These are phyloP conservation scores for Eunapius fragilis DNA, from an alignment of 37 sponge, comb jelly and placozoan species.

Conservation along the genomic window DNA sequence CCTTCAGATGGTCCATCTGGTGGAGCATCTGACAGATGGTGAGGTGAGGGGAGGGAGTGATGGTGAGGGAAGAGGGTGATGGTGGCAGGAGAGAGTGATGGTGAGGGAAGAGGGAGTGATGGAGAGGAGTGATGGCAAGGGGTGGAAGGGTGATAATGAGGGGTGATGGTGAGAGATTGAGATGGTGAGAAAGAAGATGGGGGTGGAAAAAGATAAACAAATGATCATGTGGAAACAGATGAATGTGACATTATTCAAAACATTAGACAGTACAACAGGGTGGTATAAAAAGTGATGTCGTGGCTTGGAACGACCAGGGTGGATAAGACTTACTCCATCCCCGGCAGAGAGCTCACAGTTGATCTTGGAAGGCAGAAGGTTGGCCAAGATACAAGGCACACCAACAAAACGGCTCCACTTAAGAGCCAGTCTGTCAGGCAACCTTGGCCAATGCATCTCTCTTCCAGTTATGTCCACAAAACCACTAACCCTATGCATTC, in stretches of 20 bases:
- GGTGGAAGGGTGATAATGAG: not conserved
- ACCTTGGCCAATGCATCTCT: constrained; percentile 62
- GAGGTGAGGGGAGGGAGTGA: not conserved
- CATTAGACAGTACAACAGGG: too few relatives aligned
- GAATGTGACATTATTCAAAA: too few relatives aligned
- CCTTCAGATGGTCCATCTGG: not conserved
- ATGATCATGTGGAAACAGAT: not conserved
- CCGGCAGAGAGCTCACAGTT: constrained; percentile 51
- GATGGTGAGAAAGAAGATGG: not conserved
- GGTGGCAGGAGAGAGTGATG: not conserved
- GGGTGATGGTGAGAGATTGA: not conserved
- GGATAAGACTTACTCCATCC: not conserved
- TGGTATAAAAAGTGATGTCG: constrained; percentile 5
- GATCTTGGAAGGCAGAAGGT: constrained; percentile 74
- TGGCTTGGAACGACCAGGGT: constrained; percentile 60
- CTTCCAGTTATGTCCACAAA: constrained; percentile 10
- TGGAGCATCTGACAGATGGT: not conserved
- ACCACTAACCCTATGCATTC: too few relatives aligned
- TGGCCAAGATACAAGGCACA: constrained; percentile 7
- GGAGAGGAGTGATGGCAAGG: not conserved
- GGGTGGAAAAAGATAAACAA: not conserved
- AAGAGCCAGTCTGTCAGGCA: not conserved
- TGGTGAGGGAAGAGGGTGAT: not conserved
- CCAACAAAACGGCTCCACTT: not conserved
- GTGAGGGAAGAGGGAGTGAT: constrained; percentile 1